Evolutionary conservation across 1,140 invertebrate genomes (phyloP), one percentile per base, ranked within the genome.

Genomic region (Ceratina australensis): DNA sequence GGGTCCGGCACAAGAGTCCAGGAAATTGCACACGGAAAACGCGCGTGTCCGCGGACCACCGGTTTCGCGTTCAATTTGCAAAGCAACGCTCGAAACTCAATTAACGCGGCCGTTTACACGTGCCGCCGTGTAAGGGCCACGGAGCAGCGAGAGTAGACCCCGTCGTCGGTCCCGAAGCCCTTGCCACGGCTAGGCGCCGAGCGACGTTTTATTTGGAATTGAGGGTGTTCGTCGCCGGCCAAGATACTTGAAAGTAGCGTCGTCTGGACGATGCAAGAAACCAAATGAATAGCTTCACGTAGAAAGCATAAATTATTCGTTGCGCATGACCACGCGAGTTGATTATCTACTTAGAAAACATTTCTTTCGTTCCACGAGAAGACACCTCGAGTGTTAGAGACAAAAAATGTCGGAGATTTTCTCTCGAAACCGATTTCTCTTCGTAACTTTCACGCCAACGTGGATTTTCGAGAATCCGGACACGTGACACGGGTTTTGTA

Each of bases 21-120:
- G 63, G 64, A 68, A 68, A 76, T 76, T 76, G 57, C 56, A 59
- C 54, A n/a, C 42, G 66, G 73, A 68, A 75, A 75, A 67, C 33
- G 33, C 5, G 33, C 54, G 73, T 49, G 59, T 59, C 56, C 13
- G 56, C 10, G 52, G 33, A 42, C 33, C 7, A 20, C 33, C 33
- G 33, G 52, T 75, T 57, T 67, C 65, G 42, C 65, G 42, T 22
- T 52, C 54, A 76, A 76, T 76, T 80, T 66, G 52, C 80, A 77
- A 82, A 81, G 68, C 80, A 72, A 71, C 61, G 50, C 67, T 64
- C 79, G 80, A 81, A 82, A 81, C 80, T 75, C 67, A 60, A 82
- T 81, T 81, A 82, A 66, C 80, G 61, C 52, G 59, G 54, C 16
- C 80, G 61, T 75, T 79, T 80, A 73, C 81, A 63, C 12, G 63